Percentiles rank a stretch among this genome's conserved stretches.
Conservation (phyloP, 2,888 invertebrate species). For the Ephialtes manifestator region DNA sequence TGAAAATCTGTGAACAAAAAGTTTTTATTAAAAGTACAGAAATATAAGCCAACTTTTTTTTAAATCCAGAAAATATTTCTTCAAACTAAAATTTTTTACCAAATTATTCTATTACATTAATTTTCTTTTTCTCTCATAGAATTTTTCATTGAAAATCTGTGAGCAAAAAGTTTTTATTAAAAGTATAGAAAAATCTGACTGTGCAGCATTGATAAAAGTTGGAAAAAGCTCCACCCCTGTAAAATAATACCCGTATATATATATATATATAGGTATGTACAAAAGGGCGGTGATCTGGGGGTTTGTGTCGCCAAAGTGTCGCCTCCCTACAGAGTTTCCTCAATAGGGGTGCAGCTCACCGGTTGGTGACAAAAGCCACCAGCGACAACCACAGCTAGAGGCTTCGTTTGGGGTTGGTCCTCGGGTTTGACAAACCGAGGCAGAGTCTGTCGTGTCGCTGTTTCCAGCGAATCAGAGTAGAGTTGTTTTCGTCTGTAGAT, state of each 20-base stretch:
- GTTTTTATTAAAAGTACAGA: too few species aligned
- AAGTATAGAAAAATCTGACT: too few species aligned
- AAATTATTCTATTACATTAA: too few species aligned
- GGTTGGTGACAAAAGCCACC: slow-evolving; percentile 76
- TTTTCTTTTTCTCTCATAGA: too few species aligned
- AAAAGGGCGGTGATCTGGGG: slow-evolving; percentile 72
- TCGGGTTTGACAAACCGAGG: slow-evolving; percentile 60
- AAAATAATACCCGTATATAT: background rate
- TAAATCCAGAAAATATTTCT: too few species aligned
- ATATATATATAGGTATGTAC: slow-evolving; percentile 3
- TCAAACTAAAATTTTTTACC: too few species aligned
- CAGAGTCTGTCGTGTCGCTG: slow-evolving; percentile 48
- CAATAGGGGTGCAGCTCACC: slow-evolving; percentile 56
- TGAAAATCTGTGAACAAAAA: too few species aligned
- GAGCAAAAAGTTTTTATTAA: too few species aligned
- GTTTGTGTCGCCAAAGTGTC: slow-evolving; percentile 53
- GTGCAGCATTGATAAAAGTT: background rate
- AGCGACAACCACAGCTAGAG: slow-evolving; percentile 66
- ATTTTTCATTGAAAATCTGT: too few species aligned
- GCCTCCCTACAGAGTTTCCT: background rate
- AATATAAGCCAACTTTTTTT: too few species aligned
- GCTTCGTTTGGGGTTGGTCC: slow-evolving; percentile 32
- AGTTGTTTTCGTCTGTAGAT: slow-evolving; percentile 2
- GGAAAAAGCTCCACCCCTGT: slow-evolving; percentile 63
- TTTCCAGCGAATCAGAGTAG: slow-evolving; percentile 80